These are phyloP conservation scores for Falco berigora DNA, from an alignment of 2,797 vertebrate species.

Conservation along the genomic window DNA sequence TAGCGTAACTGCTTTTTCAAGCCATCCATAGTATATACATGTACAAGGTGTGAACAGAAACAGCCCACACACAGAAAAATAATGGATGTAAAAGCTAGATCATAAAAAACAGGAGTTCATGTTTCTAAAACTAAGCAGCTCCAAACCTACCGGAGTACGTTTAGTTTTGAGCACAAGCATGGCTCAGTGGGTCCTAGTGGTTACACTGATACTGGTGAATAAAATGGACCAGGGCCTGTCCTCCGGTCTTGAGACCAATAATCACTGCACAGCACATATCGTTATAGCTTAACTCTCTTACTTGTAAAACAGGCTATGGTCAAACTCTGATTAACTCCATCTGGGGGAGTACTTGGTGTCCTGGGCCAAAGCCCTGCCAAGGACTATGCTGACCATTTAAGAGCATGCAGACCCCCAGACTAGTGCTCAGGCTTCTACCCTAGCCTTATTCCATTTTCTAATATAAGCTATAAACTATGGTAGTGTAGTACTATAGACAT, in stretches of 20 bases:
- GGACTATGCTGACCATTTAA: not conserved
- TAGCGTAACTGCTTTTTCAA: not conserved
- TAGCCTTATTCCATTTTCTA: not conserved
- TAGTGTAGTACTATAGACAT: not conserved
- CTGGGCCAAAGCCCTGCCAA: not conserved
- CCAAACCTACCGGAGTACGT: not conserved
- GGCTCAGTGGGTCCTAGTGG: not conserved
- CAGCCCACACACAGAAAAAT: not conserved
- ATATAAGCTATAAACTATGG: not conserved
- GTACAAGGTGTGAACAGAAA: not conserved
- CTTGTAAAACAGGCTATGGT: not conserved
- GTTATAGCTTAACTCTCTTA: not conserved
- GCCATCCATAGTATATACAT: not conserved
- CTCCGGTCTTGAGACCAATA: not conserved
- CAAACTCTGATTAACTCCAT: not conserved
- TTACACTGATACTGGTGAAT: not conserved
- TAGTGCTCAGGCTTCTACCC: not conserved
- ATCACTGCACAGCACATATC: not conserved
- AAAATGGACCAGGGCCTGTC: not conserved
- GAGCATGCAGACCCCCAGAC: not conserved
- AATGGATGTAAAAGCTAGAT: not conserved
- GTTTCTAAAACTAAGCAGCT: not conserved
- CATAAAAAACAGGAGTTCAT: not conserved
- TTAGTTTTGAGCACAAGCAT: not conserved
- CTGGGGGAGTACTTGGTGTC: not conserved